Conservation (phyloP, 2,797 vertebrate species). For the Peromyscus melanophrys region DNA sequence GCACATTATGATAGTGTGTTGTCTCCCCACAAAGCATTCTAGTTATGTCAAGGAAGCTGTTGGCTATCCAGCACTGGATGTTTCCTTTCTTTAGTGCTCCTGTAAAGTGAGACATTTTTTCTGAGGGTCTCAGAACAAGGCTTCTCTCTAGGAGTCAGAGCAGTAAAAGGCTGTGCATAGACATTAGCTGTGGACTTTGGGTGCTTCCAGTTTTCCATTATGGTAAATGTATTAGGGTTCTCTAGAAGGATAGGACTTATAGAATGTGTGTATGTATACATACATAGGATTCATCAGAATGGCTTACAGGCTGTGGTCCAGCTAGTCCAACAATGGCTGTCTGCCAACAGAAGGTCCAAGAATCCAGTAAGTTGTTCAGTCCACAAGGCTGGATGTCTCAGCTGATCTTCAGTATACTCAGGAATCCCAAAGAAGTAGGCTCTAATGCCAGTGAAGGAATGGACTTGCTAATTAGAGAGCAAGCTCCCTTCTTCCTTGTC, state of each 20-base stretch:
- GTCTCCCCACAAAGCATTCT: not conserved
- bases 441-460: not conserved
- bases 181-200: not conserved
- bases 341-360: not conserved
- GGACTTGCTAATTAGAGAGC: not conserved
- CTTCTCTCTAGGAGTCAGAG: constrained; percentile 29
- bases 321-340: not conserved
- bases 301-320: not conserved
- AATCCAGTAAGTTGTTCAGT: not conserved
- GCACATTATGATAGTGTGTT: not conserved
- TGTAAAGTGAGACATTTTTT: not conserved
- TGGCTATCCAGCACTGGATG: not conserved
- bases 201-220: constrained; percentile 27
- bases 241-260: not conserved
- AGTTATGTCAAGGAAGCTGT: not conserved
- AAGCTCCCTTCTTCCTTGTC: not conserved
- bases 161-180: not conserved
- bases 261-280: not conserved
- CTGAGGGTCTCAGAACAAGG: not conserved
- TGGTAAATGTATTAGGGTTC: not conserved
- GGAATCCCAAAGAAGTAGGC: not conserved
- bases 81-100: constrained; percentile 17
- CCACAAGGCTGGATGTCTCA: not conserved
- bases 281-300: not conserved
- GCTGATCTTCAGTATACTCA: not conserved